Evolutionary conservation across 2,113 vertebrate genomes (phyloP), one percentile per base, ranked within the genome.

Genomic region (Catharus fuscescens): DNA sequence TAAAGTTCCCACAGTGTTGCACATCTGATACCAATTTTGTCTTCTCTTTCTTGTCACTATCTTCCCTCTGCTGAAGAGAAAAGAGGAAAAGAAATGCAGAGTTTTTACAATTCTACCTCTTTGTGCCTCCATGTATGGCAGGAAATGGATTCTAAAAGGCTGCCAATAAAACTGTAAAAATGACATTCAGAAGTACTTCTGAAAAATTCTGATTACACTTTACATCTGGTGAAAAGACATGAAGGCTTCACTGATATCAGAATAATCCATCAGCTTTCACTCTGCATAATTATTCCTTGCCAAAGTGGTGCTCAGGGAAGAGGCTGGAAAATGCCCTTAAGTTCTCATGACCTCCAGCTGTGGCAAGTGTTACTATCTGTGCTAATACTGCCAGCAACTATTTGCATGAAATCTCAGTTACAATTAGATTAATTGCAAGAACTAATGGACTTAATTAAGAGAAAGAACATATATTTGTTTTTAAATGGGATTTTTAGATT

Each of bases 151-250:
- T 96, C 88, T 93, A 83, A 95, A 93, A 91, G 84, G 86, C 94
- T 97, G 95, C 92, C 95, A 97, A 94, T 90, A 95, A 95, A 96
- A 95, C 93, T 79, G 91, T 64, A 95, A 90, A 96, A 96, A 87
- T 83, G 94, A 85, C 78, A 71, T 96, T 94, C 91, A 92, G 93
- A 90, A 93, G 88, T 77, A 91, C 92, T 92, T 97, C 89, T 95
- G 93, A 81, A 97, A 93, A 96, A 96, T 88, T 91, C 88, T 95
- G 94, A 96, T 96, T 97, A 96, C 90, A 74, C 60, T 95, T 93
- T 92, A 97, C 80, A 94, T 93, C 72, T 97, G 74, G 67, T 81
- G 94, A 94, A 93, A 95, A 96, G 86, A 96, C 56, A 71, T 84
- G 84, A 94, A 96, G 62, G 47, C 69, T 86, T 90, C 60, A n/a